These are phyloP conservation scores for Sialis lutaria DNA, from an alignment of 2,888 invertebrate genomes.

Conservation along the genomic window DNA sequence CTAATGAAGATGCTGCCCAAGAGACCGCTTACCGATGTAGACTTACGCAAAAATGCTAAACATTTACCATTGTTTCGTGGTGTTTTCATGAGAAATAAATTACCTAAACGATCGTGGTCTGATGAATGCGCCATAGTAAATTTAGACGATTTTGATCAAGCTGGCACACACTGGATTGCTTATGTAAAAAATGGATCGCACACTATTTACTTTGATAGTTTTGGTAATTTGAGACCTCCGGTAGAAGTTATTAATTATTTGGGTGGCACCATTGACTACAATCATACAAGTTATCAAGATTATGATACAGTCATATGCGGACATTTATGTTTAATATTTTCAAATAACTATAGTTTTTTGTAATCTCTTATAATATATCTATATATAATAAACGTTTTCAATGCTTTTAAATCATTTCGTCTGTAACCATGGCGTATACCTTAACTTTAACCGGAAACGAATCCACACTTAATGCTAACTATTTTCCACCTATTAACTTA, in stretches of 20 bases:
- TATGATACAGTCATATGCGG: conserved; percentile 15
- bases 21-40: conserved; percentile 12
- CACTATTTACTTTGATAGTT: conserved; percentile 20
- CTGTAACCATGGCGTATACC: conserved; percentile 13
- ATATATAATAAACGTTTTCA: conserved; percentile 5
- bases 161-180: conserved; percentile 20
- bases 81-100: conserved; percentile 8
- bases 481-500: conserved; percentile 15
- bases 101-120: conserved; percentile 11
- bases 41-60: conserved; percentile 10
- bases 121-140: conserved; percentile 16
- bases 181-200: conserved; percentile 16
- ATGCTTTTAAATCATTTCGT: conserved; percentile 1
- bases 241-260: conserved; percentile 9
- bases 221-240: conserved; percentile 18
- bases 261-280: conserved; percentile 12
- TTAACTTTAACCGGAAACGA: conserved; percentile 14
- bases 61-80: conserved; percentile 13
- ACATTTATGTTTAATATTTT: conserved; percentile 16
- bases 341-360: conserved; percentile 7
- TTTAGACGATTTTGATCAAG: conserved; percentile 13
- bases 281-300: conserved; percentile 15
- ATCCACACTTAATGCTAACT: conserved; percentile 12
- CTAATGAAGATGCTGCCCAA: conserved; percentile 11
- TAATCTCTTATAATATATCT: no score